phyloP scores from a whole-genome alignment of 2,888 invertebrate species.

The Chalcis sispes region DNA sequence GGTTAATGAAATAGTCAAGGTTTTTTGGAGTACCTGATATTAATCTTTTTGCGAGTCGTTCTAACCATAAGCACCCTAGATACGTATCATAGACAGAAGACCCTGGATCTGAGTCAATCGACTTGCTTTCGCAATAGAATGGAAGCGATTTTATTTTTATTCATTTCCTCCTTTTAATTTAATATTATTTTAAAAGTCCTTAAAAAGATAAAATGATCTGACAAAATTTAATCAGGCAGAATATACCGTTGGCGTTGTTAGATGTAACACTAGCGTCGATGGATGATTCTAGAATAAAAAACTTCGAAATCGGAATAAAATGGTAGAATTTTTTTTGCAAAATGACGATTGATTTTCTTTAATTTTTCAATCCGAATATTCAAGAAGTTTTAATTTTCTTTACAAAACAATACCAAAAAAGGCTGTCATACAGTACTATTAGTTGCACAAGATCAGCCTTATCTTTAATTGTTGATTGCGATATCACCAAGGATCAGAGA shows the following conservation, averaged over 20 bases:
- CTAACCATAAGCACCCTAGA: not conserved
- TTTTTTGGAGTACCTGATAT: not conserved
- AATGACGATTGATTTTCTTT: not conserved
- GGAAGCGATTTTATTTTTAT: not conserved
- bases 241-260: too few species aligned
- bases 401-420: not conserved
- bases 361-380: not conserved
- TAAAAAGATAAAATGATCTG: slow-evolving; percentile 20
- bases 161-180: slow-evolving; percentile 36
- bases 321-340: not conserved
- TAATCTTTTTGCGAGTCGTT: slow-evolving; percentile 26
- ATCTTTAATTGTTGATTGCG: not conserved
- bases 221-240: not conserved
- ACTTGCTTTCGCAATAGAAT: not conserved
- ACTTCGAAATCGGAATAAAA: slow-evolving; percentile 3
- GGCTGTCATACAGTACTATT: not conserved
- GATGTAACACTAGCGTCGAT: not conserved
- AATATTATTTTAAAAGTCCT: not conserved
- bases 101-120: not conserved
- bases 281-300: not conserved
- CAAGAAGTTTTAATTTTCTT: not conserved
- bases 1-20: not conserved
- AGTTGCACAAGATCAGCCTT: not conserved
- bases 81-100: slow-evolving; percentile 15
- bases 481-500: not conserved